Percentiles rank a stretch among this genome's conserved stretches.
These are phyloP conservation scores for Poeciliopsis gracilis DNA, from an alignment of 2,797 vertebrate genomes.

Conservation along the genomic window DNA sequence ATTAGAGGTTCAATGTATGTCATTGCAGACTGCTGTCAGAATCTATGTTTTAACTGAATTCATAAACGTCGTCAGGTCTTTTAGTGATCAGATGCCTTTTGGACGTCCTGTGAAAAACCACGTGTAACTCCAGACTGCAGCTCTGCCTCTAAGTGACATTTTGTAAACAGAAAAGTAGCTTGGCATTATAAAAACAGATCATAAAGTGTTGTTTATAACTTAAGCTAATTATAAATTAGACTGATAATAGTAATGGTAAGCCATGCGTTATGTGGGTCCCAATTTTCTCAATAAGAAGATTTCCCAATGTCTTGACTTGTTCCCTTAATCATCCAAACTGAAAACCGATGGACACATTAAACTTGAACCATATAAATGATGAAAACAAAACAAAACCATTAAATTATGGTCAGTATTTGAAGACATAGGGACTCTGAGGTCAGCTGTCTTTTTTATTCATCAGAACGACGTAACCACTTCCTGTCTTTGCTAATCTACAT, in stretches of 20 bases:
- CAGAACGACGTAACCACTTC: no score
- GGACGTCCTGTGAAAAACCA: background rate
- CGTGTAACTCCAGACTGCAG: background rate
- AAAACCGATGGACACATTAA: background rate
- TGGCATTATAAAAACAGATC: background rate
- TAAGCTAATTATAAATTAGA: background rate
- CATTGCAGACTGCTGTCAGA: background rate
- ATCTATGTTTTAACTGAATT: background rate
- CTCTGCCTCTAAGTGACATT: background rate
- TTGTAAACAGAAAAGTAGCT: background rate
- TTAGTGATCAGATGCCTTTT: background rate
- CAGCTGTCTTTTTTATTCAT: no score
- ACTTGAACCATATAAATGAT: background rate
- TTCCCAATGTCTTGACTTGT: background rate
- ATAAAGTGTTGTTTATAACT: background rate
- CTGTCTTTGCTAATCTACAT: no score
- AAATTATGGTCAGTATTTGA: no score
- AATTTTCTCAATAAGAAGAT: background rate
- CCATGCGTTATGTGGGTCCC: background rate
- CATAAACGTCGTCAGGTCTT: background rate
- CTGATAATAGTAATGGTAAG: background rate
- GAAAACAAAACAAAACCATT: background rate
- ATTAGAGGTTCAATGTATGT: background rate
- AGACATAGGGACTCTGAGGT: no score
- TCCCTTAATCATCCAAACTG: background rate